These are phyloP conservation scores for Acomys russatus DNA, from an alignment of 2,797 vertebrate species.

Conservation along the genomic window DNA sequence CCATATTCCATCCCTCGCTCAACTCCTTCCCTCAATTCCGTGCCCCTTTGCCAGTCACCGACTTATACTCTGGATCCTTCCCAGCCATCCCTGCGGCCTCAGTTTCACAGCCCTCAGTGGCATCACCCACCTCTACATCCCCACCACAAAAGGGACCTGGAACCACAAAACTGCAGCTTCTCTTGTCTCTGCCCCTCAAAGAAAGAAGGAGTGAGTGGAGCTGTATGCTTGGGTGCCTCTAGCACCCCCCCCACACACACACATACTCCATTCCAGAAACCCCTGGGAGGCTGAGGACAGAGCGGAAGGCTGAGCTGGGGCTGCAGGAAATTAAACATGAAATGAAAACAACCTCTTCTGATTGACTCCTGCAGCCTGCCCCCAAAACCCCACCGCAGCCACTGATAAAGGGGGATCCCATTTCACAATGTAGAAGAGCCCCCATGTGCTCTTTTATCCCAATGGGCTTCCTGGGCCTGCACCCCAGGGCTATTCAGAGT, in stretches of 20 bases:
- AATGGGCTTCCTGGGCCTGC: slow-evolving; percentile 70
- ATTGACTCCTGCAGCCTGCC: slow-evolving; percentile 92
- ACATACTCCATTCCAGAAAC: slow-evolving; percentile 77
- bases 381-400: slow-evolving; percentile 90
- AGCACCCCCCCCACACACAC: not conserved
- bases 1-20: not conserved
- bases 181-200: not conserved
- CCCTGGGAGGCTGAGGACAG: slow-evolving; percentile 91
- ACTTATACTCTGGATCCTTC: rapidly evolving
- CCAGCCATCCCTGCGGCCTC: no score
- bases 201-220: slow-evolving; percentile 76
- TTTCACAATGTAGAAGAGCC: slow-evolving; percentile 87
- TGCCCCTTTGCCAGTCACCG: not conserved
- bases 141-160: slow-evolving; percentile 13
- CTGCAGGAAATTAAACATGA: slow-evolving; percentile 99
- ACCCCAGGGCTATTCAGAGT: slow-evolving; percentile 63
- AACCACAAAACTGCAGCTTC: slow-evolving; percentile 67
- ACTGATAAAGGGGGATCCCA: slow-evolving; percentile 91
- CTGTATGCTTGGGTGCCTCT: slow-evolving; percentile 86
- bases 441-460: slow-evolving; percentile 80
- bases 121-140: not conserved
- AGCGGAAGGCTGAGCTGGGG: slow-evolving; percentile 93
- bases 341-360: slow-evolving; percentile 96
- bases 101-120: not conserved
- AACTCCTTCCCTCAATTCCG: not conserved